Conservation (phyloP, 2,888 invertebrate species). For the Caenorhabditis zanzibari region DNA sequence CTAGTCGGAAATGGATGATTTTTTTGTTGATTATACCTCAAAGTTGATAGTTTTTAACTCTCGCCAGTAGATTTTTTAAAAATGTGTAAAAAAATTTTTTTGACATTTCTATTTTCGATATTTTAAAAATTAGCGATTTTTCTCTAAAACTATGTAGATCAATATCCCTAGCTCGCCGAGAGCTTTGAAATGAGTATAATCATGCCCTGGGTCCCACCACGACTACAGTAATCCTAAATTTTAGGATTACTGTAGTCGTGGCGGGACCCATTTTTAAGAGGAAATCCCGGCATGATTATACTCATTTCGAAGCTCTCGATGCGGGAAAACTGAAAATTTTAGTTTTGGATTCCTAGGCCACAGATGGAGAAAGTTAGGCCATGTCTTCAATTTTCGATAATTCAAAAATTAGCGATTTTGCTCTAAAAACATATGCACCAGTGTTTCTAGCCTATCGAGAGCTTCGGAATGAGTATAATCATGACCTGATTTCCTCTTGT, state of each 20-base stretch:
- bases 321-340: background rate
- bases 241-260: too few species aligned
- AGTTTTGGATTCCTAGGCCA: background rate
- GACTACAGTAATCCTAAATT: background rate
- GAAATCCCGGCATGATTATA: background rate
- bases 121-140: background rate
- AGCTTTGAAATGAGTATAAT: slow-evolving; percentile 3
- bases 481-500: too few species aligned
- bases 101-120: background rate
- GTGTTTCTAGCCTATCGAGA: too few species aligned
- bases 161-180: background rate
- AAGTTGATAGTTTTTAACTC: background rate
- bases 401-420: too few species aligned
- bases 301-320: background rate
- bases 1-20: background rate
- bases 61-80: slow-evolving; percentile 12
- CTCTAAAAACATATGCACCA: too few species aligned
- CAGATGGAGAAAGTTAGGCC: too few species aligned
- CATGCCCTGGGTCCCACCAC: background rate
- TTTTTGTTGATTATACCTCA: background rate
- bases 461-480: too few species aligned
- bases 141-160: too few species aligned
- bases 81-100: background rate
- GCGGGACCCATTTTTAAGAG: background rate
- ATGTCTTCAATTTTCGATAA: too few species aligned